Conservation (phyloP, 2,888 invertebrate species). For the Tolmerus cingulatus region DNA sequence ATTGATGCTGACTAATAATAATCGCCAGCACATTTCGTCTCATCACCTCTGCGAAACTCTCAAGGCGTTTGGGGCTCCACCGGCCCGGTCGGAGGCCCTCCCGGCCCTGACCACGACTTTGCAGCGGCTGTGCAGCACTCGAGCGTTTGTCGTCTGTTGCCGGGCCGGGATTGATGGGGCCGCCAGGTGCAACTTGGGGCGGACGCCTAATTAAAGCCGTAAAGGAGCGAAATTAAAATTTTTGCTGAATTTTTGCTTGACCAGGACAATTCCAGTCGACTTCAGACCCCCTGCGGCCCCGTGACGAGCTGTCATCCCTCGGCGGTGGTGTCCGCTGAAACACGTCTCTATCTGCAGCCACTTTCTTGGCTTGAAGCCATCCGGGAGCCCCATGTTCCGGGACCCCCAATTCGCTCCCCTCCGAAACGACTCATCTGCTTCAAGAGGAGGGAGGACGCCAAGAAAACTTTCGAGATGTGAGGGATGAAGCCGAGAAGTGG, state of each 20-base stretch:
- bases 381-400: background rate
- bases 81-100: background rate
- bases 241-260: background rate
- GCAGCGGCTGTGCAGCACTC: background rate
- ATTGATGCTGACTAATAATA: conserved; percentile 48
- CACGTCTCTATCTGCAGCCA: conserved; percentile 15
- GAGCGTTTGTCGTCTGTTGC: background rate
- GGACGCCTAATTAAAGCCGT: background rate
- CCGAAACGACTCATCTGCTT: conserved; percentile 19
- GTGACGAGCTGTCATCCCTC: background rate
- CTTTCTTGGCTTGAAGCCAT: conserved; percentile 28
- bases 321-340: background rate
- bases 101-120: conserved; percentile 5
- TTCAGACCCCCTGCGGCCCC: background rate
- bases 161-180: background rate
- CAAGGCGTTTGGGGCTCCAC: background rate
- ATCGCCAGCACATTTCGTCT: conserved; percentile 30
- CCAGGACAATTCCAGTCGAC: background rate
- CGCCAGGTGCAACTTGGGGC: background rate
- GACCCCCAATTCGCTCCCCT: background rate
- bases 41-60: conserved; percentile 17
- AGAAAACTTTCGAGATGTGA: conserved; percentile 38
- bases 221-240: background rate
- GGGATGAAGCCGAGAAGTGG: conserved; percentile 16
- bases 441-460: background rate